These are phyloP conservation scores for Dryoscopus gambensis DNA, from an alignment of 2,113 vertebrate species.

Conservation along the genomic window DNA sequence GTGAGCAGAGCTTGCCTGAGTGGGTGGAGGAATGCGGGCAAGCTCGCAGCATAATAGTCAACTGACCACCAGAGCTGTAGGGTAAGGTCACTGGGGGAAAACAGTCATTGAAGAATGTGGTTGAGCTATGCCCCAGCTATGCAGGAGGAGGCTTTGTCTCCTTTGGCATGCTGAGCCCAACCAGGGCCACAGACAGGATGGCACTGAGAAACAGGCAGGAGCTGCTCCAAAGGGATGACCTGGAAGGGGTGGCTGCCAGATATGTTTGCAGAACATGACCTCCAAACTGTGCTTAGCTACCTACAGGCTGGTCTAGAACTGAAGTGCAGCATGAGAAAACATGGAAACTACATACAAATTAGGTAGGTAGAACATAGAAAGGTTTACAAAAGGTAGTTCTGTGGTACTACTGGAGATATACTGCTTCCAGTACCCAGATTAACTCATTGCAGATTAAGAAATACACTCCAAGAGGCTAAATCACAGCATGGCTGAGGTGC, in stretches of 20 bases:
- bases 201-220: neutral
- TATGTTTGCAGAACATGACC: neutral
- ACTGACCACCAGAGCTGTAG: conserved; percentile 54
- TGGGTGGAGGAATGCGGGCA: conserved; percentile 60
- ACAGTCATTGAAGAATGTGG: conserved; percentile 42
- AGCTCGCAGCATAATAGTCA: conserved; percentile 46
- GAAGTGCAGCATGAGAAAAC: neutral
- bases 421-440: neutral
- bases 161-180: conserved; percentile 16
- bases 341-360: neutral
- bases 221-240: neutral
- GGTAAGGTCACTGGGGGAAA: conserved; percentile 60
- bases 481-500: neutral
- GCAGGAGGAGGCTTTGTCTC: conserved; percentile 49
- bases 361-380: neutral
- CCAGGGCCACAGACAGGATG: conserved; percentile 1
- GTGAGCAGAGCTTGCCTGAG: conserved; percentile 44
- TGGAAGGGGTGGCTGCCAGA: neutral
- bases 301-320: neutral
- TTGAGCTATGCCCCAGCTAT: conserved; percentile 59
- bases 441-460: neutral
- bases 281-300: neutral
- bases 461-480: neutral
- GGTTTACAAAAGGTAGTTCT: neutral
- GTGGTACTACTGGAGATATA: neutral